Conservation (phyloP, 2,888 invertebrate species). For the Eremobia ochroleuca region DNA sequence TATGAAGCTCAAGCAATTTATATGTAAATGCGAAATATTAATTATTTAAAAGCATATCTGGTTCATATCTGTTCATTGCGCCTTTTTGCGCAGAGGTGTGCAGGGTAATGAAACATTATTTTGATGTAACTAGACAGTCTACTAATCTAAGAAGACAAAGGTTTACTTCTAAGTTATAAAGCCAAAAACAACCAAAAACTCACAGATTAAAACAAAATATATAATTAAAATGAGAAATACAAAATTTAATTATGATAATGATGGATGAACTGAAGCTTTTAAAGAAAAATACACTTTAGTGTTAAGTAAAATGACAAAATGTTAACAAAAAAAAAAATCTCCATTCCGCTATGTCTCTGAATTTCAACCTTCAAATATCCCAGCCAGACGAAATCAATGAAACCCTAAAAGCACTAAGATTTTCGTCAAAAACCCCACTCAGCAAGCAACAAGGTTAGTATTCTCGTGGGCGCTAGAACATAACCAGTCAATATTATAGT, state of each 20-base stretch:
- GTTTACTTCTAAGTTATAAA: neutral
- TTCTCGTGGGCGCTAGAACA: constrained; percentile 34
- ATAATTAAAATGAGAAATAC: neutral
- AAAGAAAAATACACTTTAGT: neutral
- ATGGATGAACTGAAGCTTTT: neutral
- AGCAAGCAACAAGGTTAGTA: constrained; percentile 9
- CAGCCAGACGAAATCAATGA: neutral
- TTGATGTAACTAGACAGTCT: neutral
- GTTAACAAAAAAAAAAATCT: neutral
- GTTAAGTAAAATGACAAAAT: neutral
- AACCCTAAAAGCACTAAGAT: neutral
- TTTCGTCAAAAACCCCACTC: constrained; percentile 22
- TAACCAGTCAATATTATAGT: constrained; percentile 27
- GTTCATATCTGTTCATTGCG: constrained; percentile 51
- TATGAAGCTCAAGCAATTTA: constrained; percentile 61
- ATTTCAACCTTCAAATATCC: neutral
- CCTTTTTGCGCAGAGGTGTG: constrained; percentile 28
- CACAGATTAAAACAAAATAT: neutral
- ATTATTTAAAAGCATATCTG: constrained; percentile 61
- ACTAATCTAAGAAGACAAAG: neutral
- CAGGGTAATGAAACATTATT: constrained; percentile 23
- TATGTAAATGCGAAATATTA: constrained; percentile 66
- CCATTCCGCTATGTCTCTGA: too few species aligned
- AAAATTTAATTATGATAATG: neutral
- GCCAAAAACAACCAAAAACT: neutral